These are phyloP conservation scores for Andricus quercusramuli DNA, from an alignment of 2,888 invertebrate genomes.

Conservation along the genomic window DNA sequence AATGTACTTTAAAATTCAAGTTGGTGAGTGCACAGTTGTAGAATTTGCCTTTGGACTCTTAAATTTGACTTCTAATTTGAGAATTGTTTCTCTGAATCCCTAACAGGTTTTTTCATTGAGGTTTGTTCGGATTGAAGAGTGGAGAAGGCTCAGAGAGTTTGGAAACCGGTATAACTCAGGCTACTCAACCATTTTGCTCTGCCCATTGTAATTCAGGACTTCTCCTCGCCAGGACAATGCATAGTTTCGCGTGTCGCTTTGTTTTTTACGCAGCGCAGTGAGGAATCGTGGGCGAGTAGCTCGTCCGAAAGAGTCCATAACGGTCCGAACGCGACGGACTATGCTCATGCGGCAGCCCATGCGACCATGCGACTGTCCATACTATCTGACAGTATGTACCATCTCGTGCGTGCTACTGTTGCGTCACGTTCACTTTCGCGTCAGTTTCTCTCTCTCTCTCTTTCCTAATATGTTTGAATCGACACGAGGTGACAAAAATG, in stretches of 20 bases:
- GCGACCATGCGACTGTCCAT: too few relatives aligned
- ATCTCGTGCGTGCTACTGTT: slow-evolving; percentile 60
- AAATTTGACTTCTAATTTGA: background rate
- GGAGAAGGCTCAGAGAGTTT: slow-evolving; percentile 51
- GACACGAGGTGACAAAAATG: too few relatives aligned
- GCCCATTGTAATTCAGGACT: slow-evolving; percentile 71
- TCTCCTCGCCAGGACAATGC: slow-evolving; percentile 69
- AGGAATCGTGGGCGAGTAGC: slow-evolving; percentile 67
- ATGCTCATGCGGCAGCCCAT: background rate
- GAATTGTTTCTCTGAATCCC: background rate
- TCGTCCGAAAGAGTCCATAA: slow-evolving; percentile 57
- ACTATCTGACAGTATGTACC: slow-evolving; percentile 45
- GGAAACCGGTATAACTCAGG: slow-evolving; percentile 57
- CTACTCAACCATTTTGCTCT: slow-evolving; percentile 50
- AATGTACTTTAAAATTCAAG: too few relatives aligned
- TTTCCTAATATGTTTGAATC: background rate
- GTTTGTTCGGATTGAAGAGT: slow-evolving; percentile 50
- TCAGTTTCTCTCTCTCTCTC: slow-evolving; percentile 42
- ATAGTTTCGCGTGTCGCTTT: slow-evolving; percentile 71
- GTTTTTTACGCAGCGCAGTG: slow-evolving; percentile 64
- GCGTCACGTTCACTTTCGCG: slow-evolving; percentile 66
- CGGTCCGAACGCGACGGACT: slow-evolving; percentile 55
- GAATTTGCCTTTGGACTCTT: background rate
- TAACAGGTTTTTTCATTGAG: slow-evolving; percentile 15
- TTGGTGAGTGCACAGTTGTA: too few relatives aligned